These are phyloP conservation scores for Dromiciops gliroides DNA, from an alignment of 2,113 vertebrate species.

Conservation along the genomic window DNA sequence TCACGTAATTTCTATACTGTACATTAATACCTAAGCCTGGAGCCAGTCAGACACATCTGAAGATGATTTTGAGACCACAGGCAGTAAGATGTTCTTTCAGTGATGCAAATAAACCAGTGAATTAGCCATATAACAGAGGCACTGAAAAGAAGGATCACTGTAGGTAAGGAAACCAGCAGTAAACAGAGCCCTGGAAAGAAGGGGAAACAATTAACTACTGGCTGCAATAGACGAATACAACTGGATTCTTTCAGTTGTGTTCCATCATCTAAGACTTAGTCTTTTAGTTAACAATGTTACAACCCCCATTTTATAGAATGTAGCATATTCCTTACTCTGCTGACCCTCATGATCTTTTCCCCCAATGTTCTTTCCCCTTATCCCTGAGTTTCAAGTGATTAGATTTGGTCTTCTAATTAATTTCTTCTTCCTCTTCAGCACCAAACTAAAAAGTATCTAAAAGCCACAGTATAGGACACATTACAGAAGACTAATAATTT, in stretches of 20 bases:
- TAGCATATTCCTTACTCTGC: neutral
- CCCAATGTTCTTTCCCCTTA: neutral
- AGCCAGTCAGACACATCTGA: neutral
- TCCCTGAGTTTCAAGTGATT: neutral
- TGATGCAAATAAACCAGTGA: neutral
- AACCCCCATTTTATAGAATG: neutral
- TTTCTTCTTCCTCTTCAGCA: neutral
- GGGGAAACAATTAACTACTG: neutral
- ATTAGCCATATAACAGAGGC: neutral
- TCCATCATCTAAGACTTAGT: neutral
- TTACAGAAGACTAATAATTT: neutral
- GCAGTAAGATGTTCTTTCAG: neutral
- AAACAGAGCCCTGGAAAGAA: neutral
- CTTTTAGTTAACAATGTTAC: neutral
- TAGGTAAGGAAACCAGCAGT: neutral
- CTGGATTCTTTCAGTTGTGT: neutral
- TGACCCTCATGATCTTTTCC: neutral
- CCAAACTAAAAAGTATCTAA: neutral
- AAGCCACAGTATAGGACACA: neutral
- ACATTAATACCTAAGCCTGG: neutral
- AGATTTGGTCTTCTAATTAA: neutral
- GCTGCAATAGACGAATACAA: neutral
- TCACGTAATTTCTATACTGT: no score
- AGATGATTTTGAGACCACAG: neutral
- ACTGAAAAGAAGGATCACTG: neutral